Evolutionary conservation across 2,888 invertebrate genomes (phyloP).

Genomic region (Drosophila rubida): DNA sequence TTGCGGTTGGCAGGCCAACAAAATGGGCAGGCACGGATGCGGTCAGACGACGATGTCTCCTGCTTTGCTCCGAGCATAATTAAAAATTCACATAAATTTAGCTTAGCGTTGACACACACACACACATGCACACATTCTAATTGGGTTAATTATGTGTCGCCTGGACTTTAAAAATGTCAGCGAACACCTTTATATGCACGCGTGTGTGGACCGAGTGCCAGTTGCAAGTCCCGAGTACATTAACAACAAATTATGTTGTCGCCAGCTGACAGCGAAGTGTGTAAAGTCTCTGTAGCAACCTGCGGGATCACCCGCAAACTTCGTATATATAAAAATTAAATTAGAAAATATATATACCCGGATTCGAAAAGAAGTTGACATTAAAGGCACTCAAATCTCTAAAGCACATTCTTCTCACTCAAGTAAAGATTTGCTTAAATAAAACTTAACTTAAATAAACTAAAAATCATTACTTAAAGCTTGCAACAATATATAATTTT

Average conservation of each 20-base stretch:
- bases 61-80: slow-evolving; percentile 66
- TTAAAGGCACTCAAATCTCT: neutral
- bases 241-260: slow-evolving; percentile 77
- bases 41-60: slow-evolving; percentile 23
- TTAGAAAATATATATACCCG: slow-evolving; percentile 8
- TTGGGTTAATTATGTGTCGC: slow-evolving; percentile 84
- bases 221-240: slow-evolving; percentile 56
- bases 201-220: slow-evolving; percentile 42
- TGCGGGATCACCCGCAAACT: neutral
- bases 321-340: neutral
- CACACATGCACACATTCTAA: slow-evolving; percentile 68
- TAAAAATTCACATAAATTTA: slow-evolving; percentile 83
- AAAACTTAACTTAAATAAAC: too few relatives aligned
- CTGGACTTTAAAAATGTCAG: slow-evolving; percentile 79
- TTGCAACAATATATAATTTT: too few relatives aligned
- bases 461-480: too few relatives aligned
- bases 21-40: slow-evolving; percentile 54
- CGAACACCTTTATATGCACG: slow-evolving; percentile 22
- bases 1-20: slow-evolving; percentile 56
- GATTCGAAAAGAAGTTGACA: neutral
- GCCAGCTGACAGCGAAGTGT: slow-evolving; percentile 38
- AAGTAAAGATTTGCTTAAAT: too few relatives aligned
- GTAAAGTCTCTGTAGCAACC: slow-evolving; percentile 30
- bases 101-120: slow-evolving; percentile 73
- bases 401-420: too few relatives aligned